These are phyloP conservation scores for Hydropotes inermis DNA, from an alignment of 2,113 vertebrate species.

Conservation along the genomic window DNA sequence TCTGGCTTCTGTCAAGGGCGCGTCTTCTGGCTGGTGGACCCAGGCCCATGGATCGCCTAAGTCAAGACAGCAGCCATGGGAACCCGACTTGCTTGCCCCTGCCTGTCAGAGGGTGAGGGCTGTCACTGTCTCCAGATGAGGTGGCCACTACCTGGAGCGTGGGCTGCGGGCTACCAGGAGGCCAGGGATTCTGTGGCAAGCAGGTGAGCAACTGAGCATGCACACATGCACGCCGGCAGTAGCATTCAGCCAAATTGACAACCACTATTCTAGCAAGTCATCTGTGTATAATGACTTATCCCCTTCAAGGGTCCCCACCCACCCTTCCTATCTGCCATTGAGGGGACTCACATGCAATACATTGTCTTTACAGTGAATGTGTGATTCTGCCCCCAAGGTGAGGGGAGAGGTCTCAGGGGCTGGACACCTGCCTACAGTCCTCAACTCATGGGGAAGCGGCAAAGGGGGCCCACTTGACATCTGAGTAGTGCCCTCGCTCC, in stretches of 20 bases:
- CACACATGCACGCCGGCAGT: not conserved
- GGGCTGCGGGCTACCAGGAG: not conserved
- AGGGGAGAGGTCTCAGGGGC: constrained; percentile 87
- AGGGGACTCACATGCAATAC: constrained; percentile 82
- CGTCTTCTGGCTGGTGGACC: constrained; percentile 85
- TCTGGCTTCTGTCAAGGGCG: constrained; percentile 84
- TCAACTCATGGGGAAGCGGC: constrained; percentile 80
- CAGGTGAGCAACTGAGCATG: too few relatives aligned
- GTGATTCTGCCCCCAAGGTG: constrained; percentile 85
- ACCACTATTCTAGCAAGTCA: not conserved
- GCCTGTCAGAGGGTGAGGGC: not conserved
- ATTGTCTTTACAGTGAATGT: constrained; percentile 85
- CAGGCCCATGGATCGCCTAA: constrained; percentile 85
- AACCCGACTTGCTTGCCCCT: not conserved
- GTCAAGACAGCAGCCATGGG: constrained; percentile 66
- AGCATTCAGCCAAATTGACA: not conserved
- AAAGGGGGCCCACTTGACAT: not conserved
- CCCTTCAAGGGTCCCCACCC: not conserved
- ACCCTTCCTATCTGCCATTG: not conserved
- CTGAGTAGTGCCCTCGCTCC: not conserved
- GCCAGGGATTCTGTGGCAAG: not conserved
- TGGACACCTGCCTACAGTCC: constrained; percentile 85
- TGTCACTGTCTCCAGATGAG: not conserved
- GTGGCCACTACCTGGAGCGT: not conserved
- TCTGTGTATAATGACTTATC: not conserved